Evolutionary conservation across 1,140 invertebrate species (phyloP).

Genomic region (Dinothrombium tinctorium): DNA sequence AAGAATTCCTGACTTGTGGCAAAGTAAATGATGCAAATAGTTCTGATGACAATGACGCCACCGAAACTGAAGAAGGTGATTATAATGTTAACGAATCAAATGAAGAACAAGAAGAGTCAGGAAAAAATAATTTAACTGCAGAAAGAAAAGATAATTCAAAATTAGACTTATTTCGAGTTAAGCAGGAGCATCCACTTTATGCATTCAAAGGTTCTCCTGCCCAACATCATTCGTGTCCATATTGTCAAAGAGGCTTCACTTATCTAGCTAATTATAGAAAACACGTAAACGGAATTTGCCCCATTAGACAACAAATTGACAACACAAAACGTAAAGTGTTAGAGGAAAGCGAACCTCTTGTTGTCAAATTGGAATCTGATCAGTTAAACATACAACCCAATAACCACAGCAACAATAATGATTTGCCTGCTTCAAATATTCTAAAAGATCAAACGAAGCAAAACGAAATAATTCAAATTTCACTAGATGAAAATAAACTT

Average conservation of each 20-base stretch:
- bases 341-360: no score
- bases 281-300: slow-evolving; percentile 10
- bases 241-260: slow-evolving; percentile 11
- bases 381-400: no score
- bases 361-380: no score
- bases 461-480: no score
- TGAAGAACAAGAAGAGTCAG: not conserved
- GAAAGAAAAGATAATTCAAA: not conserved
- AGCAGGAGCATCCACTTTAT: slow-evolving; percentile 3
- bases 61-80: not conserved
- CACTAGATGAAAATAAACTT: no score
- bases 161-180: slow-evolving; percentile 1
- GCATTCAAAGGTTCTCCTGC: slow-evolving; percentile 6
- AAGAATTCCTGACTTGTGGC: not conserved
- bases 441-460: no score
- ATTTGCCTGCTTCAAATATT: no score
- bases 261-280: slow-evolving; percentile 13
- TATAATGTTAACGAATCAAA: not conserved
- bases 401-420: no score
- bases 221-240: slow-evolving; percentile 10
- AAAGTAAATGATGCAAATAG: slow-evolving; percentile 1
- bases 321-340: no score
- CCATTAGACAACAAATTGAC: slow-evolving; percentile 4
- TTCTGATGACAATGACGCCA: not conserved
- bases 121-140: not conserved